These are phyloP conservation scores for Byasa hedistus DNA, from an alignment of 2,888 invertebrate species.

Conservation along the genomic window DNA sequence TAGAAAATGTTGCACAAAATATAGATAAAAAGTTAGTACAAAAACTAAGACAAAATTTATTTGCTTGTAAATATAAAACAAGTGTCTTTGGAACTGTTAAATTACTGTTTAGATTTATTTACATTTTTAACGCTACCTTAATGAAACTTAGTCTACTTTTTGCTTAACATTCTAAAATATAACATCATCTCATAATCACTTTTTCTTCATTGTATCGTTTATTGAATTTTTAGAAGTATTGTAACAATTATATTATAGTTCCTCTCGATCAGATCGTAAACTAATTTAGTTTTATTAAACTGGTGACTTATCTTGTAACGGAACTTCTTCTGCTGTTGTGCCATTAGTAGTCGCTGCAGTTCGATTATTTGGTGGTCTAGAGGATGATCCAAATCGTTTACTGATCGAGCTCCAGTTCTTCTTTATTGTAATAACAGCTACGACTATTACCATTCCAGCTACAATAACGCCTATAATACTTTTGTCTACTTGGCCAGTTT, in stretches of 20 bases:
- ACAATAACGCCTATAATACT: conserved; percentile 76
- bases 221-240: neutral
- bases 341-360: conserved; percentile 53
- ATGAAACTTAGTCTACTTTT: conserved; percentile 40
- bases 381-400: conserved; percentile 62
- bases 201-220: neutral
- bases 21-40: neutral
- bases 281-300: conserved; percentile 47
- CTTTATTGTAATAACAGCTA: conserved; percentile 76
- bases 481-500: conserved; percentile 75
- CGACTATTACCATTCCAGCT: conserved; percentile 74
- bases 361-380: conserved; percentile 58
- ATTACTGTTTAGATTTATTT: conserved; percentile 38
- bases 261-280: conserved; percentile 61
- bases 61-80: conserved; percentile 9
- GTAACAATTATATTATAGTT: conserved; percentile 1
- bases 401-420: conserved; percentile 79
- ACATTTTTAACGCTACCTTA: conserved; percentile 41
- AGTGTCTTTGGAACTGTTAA: conserved; percentile 31
- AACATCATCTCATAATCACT: conserved; percentile 10
- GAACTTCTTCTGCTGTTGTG: conserved; percentile 66
- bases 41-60: neutral
- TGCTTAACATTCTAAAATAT: conserved; percentile 34
- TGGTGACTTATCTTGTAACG: conserved; percentile 69
- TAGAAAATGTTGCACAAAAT: neutral